Percentiles rank a stretch among this genome's conserved stretches.
phyloP scores from a whole-genome alignment of 2,797 vertebrate species.

The Phataginus tetradactyla region DNA sequence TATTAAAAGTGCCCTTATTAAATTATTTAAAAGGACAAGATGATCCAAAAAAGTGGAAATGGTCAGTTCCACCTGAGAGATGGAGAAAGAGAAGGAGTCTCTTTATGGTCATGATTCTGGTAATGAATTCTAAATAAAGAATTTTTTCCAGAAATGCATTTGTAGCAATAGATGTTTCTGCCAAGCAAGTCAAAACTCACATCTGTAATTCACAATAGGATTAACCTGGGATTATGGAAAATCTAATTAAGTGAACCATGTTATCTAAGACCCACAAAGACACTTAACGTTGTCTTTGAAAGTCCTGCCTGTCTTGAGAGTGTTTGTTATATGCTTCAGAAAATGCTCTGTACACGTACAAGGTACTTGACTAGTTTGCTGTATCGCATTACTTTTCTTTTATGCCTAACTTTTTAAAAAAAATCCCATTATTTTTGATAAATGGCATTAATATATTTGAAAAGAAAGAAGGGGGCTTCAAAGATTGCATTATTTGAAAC shows the following conservation, averaged over 20 bases:
- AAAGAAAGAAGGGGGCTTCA: conserved; percentile 49
- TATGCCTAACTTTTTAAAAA: background rate
- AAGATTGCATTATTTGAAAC: conserved; percentile 64
- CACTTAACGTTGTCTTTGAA: conserved; percentile 44
- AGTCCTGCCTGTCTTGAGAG: background rate
- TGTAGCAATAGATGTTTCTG: conserved; percentile 50
- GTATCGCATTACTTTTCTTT: conserved; percentile 37
- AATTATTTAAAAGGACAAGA: background rate
- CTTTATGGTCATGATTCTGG: background rate
- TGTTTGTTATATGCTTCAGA: background rate
- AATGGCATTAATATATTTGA: conserved; percentile 34
- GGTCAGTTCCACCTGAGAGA: background rate
- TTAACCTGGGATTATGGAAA: conserved; percentile 71
- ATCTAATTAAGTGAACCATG: conserved; percentile 75
- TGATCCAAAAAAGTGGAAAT: background rate
- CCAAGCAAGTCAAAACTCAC: conserved; percentile 41
- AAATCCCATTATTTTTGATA: conserved; percentile 41
- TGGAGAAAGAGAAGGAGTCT: background rate
- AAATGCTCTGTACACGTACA: background rate
- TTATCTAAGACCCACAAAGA: conserved; percentile 42
- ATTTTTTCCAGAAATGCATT: conserved; percentile 26
- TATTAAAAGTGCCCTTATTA: background rate
- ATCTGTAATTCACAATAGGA: conserved; percentile 65
- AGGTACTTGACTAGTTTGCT: conserved; percentile 14
- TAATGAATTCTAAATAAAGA: conserved; percentile 40